Base-by-base conservation (phyloP, 2,888 invertebrate species). In the Chrysolina haemoptera region DNA sequence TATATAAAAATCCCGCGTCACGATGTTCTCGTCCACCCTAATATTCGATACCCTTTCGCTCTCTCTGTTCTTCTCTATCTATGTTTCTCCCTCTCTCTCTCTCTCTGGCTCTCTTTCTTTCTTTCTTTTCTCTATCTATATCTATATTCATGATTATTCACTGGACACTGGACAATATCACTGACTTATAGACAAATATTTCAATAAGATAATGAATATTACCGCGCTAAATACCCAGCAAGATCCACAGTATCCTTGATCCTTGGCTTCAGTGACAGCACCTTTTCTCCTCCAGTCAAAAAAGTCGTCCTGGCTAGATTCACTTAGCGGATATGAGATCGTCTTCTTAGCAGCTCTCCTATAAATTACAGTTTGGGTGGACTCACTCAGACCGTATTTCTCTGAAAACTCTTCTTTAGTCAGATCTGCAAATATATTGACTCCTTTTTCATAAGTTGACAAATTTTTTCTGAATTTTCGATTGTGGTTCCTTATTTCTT, bases 371-470 rank as follows among this genome's bases (percentile, higher is more conserved):
- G 20, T 53, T 18, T 20, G 11, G 18, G 20, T 20, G 18, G 11
- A 18, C 11, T 53, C 53, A 10, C 16, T 10, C 18, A 53, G 11
- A 11, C 53, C 18, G 18, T 53, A 53, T 11, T 18, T 53, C 4
- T 53, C 11, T 1, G 16, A 11, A 20, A 53, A 79, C 55, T 79
- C 79, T 22, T 77, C 74, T 11, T 41, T 22, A 53, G 79, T 74
- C 66, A 77, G 71, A 75, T 79, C 79, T 9, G 76, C 64, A 62
- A 79, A 78, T 48, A 73, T 53, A 27, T 79, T 79, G 4, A 79
- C 59, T 12, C 73, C 77, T 62, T 71, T 59, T n/a, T 64, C 70
- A 22, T 63, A 77, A 11, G 76, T 67, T 14, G 68, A 71, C 63
- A 78, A 73, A 40, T 78, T 78, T 53, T 48, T 64, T 2, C 63